These are phyloP conservation scores for Lagenorhynchus albirostris DNA, from an alignment of 2,113 vertebrate genomes.

Conservation along the genomic window DNA sequence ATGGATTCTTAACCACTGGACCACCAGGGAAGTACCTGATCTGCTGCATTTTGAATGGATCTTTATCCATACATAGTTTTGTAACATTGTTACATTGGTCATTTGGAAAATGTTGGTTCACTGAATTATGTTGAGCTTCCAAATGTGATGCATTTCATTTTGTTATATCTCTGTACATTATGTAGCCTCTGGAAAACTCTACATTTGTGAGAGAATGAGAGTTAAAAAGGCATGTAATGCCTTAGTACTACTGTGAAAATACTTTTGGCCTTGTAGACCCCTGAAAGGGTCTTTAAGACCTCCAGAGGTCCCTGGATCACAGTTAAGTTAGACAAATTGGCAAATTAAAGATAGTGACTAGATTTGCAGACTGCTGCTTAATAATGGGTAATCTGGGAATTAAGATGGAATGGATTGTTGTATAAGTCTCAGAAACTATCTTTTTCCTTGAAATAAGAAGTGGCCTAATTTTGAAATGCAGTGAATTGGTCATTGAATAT, in stretches of 20 bases:
- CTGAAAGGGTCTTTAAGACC: background rate
- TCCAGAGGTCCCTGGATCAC: background rate
- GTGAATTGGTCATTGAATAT: constrained; percentile 8
- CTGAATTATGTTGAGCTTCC: constrained; percentile 34
- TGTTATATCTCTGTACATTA: background rate
- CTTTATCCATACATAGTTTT: constrained; percentile 17
- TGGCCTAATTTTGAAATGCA: constrained; percentile 29
- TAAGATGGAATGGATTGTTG: background rate
- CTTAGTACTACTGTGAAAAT: background rate
- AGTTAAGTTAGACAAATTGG: constrained; percentile 8
- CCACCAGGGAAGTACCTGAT: background rate
- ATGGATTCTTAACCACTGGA: too few species aligned
- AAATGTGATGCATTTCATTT: constrained; percentile 28
- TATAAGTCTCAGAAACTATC: constrained; percentile 5
- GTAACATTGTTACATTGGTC: background rate
- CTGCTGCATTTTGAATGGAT: background rate
- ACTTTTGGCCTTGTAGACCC: background rate
- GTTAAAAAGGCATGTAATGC: background rate
- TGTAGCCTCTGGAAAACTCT: background rate
- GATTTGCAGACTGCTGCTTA: background rate
- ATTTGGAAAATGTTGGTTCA: constrained; percentile 33
- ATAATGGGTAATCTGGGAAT: constrained; percentile 1
- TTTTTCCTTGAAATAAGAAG: constrained; percentile 40
- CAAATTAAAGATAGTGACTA: background rate
- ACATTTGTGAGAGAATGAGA: background rate